Base-by-base conservation (phyloP, 1,140 invertebrate species). In the Tyrophagus putrescentiae region DNA sequence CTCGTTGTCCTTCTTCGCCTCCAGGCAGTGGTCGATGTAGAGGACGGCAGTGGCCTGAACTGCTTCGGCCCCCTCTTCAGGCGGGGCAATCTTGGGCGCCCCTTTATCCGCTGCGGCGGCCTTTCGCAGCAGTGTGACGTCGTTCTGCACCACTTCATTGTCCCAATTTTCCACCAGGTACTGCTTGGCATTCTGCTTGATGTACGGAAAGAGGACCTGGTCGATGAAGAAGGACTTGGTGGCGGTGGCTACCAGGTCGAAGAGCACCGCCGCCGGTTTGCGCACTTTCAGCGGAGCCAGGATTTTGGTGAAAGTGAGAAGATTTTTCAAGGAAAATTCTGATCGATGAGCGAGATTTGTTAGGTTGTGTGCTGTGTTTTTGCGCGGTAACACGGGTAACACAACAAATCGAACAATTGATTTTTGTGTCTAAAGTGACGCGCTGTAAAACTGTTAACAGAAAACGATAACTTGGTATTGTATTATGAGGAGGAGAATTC, bases 61-160 rank as follows among this genome's bases (percentile, higher is more conserved):
- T 34, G 32, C 52, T 3, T 11, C 2, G n/a, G 32, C 28, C n/a
- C 1, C 13, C 27, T 50, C 45, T 9, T 13, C 25, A 25, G 32
- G 31, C 1, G 27, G 7, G 7, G 39, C 25, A 13, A 18, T 5
- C 11, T 27, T 27, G 9, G 18, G 6, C 18, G 6, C 44, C 7
- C 6, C 16, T 6, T 18, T 41, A 58, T 58, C 56, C 32, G 41
- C 18, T 6, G 7, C 16, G 31, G 56, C 7, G 25, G 41, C 21
- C 23, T n/a, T 21, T 50, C 56, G 29, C 11, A 58, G 18, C 7
- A 16, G 9, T 18, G 41, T 41, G 7, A 58, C 29, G 23, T 58
- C 56, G 21, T 23, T 16, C n/a, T 45, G 29, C n/a, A 41, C n/a
- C 23, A 31, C 44, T 44, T 41, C 65, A 67, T 6, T 66, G 66